Percentiles rank a stretch among this genome's conserved stretches.
Evolutionary conservation across 2,797 vertebrate species (phyloP).

Genomic region (Lophotriccus pileatus): DNA sequence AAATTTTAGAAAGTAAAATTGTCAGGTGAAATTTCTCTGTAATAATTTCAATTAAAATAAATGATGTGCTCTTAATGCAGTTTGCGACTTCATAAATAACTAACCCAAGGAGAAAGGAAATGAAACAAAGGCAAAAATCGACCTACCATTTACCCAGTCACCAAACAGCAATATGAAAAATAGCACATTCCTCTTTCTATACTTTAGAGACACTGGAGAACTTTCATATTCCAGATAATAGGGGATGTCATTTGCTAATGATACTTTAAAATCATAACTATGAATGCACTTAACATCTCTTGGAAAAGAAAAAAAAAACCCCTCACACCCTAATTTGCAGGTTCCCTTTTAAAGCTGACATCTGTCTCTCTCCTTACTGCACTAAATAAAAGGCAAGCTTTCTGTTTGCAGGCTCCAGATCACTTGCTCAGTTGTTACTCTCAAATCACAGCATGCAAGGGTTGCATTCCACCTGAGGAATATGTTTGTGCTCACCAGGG

Average conservation of each 20-base stretch:
- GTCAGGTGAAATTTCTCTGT: neutral
- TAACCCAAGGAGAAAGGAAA: neutral
- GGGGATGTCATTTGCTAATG: neutral
- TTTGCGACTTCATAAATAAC: neutral
- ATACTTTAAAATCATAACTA: neutral
- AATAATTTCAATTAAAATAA: neutral
- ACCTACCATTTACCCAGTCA: neutral
- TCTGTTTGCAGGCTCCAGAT: neutral
- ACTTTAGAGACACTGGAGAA: neutral
- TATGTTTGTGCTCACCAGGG: neutral
- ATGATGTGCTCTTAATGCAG: neutral
- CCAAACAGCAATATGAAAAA: neutral
- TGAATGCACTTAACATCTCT: neutral
- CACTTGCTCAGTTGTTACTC: neutral
- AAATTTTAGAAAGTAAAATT: neutral
- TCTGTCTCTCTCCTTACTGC: neutral
- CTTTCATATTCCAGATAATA: neutral
- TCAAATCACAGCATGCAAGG: neutral
- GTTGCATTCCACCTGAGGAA: neutral
- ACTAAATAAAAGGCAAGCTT: neutral
- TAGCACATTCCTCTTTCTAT: neutral
- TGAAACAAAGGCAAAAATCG: neutral
- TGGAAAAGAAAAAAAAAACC: neutral
- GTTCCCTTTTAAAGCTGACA: neutral
- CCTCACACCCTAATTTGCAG: fast-evolving